Evolutionary conservation across 2,113 vertebrate genomes (phyloP).

Genomic region (Pyrgilauda ruficollis): DNA sequence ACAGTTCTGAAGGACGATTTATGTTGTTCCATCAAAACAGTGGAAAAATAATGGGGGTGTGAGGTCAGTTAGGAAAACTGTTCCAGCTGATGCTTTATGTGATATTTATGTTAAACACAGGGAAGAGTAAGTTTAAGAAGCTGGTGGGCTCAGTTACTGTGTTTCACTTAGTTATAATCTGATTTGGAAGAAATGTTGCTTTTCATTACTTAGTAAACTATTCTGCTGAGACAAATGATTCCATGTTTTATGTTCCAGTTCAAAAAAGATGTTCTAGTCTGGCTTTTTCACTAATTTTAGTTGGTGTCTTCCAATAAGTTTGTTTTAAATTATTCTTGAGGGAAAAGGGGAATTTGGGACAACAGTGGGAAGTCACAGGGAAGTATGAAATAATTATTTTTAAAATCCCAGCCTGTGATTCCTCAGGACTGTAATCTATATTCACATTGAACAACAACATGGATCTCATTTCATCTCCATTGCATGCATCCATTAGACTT

Average conservation of each 20-base stretch:
- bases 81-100: constrained; percentile 1
- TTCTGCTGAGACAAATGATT: background rate
- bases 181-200: background rate
- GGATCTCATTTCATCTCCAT: background rate
- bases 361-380: background rate
- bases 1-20: background rate
- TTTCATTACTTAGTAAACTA: background rate
- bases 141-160: background rate
- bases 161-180: background rate
- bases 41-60: background rate
- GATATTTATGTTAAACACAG: background rate
- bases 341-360: background rate
- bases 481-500: background rate
- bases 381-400: background rate
- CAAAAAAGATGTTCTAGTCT: background rate
- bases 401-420: background rate
- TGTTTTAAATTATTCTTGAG: background rate
- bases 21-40: constrained; percentile 2
- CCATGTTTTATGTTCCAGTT: background rate
- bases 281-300: background rate
- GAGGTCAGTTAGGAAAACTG: constrained; percentile 11
- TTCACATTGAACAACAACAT: background rate
- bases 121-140: background rate
- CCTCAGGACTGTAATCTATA: background rate
- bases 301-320: background rate